A percentile compares a stretch with the other conserved stretches of the same genome.
Evolutionary conservation across 2,113 vertebrate genomes (phyloP).

Genomic region (Narcine bancroftii): DNA sequence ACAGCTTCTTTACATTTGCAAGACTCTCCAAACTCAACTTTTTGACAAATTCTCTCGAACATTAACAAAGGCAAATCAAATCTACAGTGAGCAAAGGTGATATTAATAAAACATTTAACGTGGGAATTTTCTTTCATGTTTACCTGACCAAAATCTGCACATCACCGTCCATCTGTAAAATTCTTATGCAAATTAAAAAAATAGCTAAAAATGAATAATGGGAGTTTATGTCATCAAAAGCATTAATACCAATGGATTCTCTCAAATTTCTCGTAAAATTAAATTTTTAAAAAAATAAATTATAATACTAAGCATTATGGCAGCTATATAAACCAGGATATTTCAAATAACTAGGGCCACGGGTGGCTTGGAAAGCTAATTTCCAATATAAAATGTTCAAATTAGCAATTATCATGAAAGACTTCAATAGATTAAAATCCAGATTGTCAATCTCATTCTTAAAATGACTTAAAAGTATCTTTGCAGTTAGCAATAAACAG

Average conservation of each 20-base stretch:
- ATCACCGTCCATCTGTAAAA: neutral
- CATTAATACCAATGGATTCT: neutral
- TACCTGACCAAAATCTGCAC: too few relatives aligned
- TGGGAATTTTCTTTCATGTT: too few relatives aligned
- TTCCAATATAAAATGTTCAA: neutral
- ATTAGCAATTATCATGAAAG: neutral
- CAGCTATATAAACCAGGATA: too few relatives aligned
- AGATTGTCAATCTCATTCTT: neutral
- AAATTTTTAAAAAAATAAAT: too few relatives aligned
- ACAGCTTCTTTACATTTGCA: neutral
- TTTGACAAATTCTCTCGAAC: neutral
- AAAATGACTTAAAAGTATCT: neutral
- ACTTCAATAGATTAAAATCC: neutral
- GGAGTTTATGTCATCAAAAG: neutral
- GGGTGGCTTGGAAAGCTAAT: neutral
- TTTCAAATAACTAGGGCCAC: neutral
- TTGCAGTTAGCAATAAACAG: neutral
- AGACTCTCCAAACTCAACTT: neutral
- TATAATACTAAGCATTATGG: too few relatives aligned
- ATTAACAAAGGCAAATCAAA: neutral
- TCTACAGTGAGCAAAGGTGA: neutral
- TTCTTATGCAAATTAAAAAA: neutral
- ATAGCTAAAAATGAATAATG: neutral
- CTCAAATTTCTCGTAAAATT: neutral
- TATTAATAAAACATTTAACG: too few relatives aligned